Conservation (phyloP, 2,888 invertebrate genomes). For the Dynastes tityus region DNA sequence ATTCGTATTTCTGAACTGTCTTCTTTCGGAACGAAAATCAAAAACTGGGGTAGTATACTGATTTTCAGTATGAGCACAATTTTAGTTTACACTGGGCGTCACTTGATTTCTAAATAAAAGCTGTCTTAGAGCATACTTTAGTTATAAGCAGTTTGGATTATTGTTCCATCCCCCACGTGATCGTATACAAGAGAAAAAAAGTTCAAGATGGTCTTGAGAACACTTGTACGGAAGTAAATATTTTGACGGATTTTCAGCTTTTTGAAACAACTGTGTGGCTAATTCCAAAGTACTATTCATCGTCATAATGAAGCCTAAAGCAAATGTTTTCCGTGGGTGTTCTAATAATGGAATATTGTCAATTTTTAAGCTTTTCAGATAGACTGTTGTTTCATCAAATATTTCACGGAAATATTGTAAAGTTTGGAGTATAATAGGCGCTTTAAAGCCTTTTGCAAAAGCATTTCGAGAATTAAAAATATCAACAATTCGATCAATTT, state of each 20-base stretch:
- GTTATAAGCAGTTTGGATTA: conserved; percentile 56
- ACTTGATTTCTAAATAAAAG: conserved; percentile 57
- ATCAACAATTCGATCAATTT: conserved; percentile 46
- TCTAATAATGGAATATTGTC: conserved; percentile 48
- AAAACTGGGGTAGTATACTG: no score
- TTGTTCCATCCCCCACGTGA: conserved; percentile 58
- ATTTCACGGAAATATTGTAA: conserved; percentile 27
- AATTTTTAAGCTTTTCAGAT: conserved; percentile 52
- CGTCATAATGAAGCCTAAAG: conserved; percentile 54
- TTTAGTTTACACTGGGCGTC: conserved; percentile 52
- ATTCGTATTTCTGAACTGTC: no score
- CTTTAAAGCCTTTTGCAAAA: conserved; percentile 40
- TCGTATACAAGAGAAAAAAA: conserved; percentile 57
- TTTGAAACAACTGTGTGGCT: conserved; percentile 50
- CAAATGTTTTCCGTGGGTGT: conserved; percentile 56
- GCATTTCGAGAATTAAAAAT: conserved; percentile 49
- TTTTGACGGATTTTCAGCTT: conserved; percentile 41
- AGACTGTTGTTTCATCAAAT: conserved; percentile 47
- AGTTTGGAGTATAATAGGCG: conserved; percentile 4
- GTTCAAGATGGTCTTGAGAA: conserved; percentile 57
- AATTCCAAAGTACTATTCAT: conserved; percentile 52
- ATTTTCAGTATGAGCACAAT: no score
- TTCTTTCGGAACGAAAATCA: no score
- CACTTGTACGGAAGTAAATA: conserved; percentile 54
- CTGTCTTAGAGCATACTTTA: conserved; percentile 57